Evolutionary conservation across 2,113 vertebrate genomes (phyloP).

Genomic region (Fulmarus glacialis): DNA sequence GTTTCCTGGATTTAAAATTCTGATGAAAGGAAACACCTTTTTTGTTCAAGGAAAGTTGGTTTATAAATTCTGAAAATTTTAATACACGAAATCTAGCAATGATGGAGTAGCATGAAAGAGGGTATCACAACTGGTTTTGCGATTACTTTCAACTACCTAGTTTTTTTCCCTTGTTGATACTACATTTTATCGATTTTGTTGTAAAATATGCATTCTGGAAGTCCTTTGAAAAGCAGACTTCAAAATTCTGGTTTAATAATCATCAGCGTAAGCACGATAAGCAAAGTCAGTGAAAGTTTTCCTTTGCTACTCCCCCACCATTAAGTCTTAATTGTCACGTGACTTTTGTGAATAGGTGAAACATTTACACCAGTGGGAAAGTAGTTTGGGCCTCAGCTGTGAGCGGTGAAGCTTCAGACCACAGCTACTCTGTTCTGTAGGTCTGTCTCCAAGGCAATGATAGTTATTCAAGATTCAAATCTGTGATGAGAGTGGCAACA

Average conservation of each 20-base stretch:
- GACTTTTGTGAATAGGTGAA: not conserved
- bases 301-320: not conserved
- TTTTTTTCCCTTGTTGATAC: not conserved
- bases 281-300: not conserved
- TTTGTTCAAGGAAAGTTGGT: not conserved
- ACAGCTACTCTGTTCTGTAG: not conserved
- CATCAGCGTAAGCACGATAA: fast-evolving
- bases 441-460: not conserved
- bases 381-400: not conserved
- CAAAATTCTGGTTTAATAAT: not conserved
- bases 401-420: not conserved
- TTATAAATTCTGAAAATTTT: not conserved
- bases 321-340: not conserved
- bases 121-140: not conserved
- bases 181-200: not conserved
- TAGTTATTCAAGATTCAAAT: not conserved
- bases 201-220: not conserved
- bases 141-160: not conserved
- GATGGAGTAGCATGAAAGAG: not conserved
- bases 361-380: not conserved
- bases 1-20: not conserved
- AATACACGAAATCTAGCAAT: not conserved
- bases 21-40: not conserved
- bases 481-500: not conserved
- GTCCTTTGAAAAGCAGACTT: not conserved